Evolutionary conservation across 2,113 vertebrate genomes (phyloP), one percentile per base, ranked within the genome.

Genomic region (Elephantulus edwardii): DNA sequence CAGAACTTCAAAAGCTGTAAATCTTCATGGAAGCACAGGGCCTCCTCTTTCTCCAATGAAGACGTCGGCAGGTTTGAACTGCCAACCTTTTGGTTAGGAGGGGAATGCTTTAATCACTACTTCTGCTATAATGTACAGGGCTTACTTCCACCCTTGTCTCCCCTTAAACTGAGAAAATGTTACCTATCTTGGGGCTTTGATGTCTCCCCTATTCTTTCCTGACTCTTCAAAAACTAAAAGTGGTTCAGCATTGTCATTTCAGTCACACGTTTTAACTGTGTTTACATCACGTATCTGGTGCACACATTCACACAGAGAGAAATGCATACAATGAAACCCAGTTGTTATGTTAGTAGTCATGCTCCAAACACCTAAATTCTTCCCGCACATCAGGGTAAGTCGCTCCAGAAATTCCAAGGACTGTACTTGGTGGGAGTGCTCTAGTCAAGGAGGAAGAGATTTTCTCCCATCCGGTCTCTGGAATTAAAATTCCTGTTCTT

Each of bases 401-500:
- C 13, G 4, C 33, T 77, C 78, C 70, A 92, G 78, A 71, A 87
- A 91, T 87, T 85, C 87, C 40, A 0, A 22, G n/a, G 68, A 48
- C 3, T 48, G 74, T 1, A 1, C 44, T 81, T 54, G 16, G 19
- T 1, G 40, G 58, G 71, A 78, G 35, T 8, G 14, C 0, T 0
- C 60, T 72, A 33, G 64, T 89, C 70, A 92, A 88, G 77, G 1
- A 70, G 81, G 62, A 91, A 88, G 62, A 88, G 76, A 58, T 50
- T 56, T n/a, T 28, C 40, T 64, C 68, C 40, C 74, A 94, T 89
- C 52, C 2, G 0, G 82, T 38, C 75, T 95, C 89, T 93, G 77
- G 80, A 94, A 86, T 92, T n/a, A 62, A 91, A 68, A 82, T 70
- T 84, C 84, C 83, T 82, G 20, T 3, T 88, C 89, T 83, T 79